A percentile compares a stretch with the other conserved stretches of the same genome.
phyloP scores from a whole-genome alignment of 2,797 vertebrate species.

The Gastrophryne carolinensis region DNA sequence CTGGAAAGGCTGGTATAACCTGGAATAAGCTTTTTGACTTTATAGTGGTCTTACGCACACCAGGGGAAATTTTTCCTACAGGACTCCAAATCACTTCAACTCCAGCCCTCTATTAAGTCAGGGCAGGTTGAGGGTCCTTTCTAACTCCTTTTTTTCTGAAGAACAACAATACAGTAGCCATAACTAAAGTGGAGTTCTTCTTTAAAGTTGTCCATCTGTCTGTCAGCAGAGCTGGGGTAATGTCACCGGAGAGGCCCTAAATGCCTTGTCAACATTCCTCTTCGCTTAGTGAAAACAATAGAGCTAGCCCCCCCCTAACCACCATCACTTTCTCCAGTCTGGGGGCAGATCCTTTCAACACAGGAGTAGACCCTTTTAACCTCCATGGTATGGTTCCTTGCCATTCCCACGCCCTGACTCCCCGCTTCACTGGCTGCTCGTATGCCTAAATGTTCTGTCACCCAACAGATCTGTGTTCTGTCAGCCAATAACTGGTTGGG shows the following conservation, averaged over 20 bases:
- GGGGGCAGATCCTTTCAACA: neutral
- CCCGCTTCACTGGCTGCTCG: neutral
- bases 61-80: too few relatives aligned
- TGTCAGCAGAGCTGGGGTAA: too few relatives aligned
- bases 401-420: constrained; percentile 12
- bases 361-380: neutral
- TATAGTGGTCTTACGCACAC: too few relatives aligned
- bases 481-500: neutral
- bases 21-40: too few relatives aligned
- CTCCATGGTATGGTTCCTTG: neutral
- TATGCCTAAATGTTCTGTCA: neutral
- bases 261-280: neutral
- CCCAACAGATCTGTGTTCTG: neutral
- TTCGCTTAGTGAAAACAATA: neutral
- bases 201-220: too few relatives aligned
- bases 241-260: neutral
- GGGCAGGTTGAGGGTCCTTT: too few relatives aligned
- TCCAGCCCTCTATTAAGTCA: too few relatives aligned
- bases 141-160: too few relatives aligned
- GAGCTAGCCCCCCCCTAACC: neutral
- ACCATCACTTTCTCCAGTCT: neutral
- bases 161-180: too few relatives aligned
- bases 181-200: too few relatives aligned
- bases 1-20: too few relatives aligned
- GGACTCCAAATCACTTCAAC: too few relatives aligned